These are phyloP conservation scores for Platygyra sinensis DNA, from an alignment of 64 coral and sea anemone species.

Conservation along the genomic window DNA sequence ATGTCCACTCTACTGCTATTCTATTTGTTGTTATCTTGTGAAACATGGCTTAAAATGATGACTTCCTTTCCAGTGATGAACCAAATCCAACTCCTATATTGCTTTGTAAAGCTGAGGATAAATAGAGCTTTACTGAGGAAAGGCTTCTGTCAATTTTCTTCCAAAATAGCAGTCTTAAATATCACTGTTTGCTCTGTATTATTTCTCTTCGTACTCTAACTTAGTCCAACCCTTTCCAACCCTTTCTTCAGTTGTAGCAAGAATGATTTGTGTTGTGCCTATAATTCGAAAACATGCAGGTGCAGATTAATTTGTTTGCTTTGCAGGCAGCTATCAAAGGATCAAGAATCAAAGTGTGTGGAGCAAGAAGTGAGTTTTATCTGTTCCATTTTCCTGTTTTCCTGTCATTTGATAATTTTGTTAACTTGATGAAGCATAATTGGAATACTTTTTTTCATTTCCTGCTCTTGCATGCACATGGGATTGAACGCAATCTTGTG, in stretches of 20 bases:
- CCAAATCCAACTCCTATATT: conserved; percentile 28
- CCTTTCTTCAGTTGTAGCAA: too few species aligned
- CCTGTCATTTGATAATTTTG: too few species aligned
- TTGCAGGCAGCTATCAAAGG: conserved; percentile 59
- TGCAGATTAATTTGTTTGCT: background rate
- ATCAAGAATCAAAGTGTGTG: conserved; percentile 48
- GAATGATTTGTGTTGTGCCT: background rate
- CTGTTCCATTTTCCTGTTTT: background rate
- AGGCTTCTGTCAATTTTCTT: background rate
- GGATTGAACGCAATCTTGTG: too few species aligned
- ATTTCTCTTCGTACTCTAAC: too few species aligned
- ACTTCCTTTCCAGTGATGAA: conserved; percentile 26
- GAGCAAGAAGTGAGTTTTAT: conserved; percentile 62
- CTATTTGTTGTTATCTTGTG: background rate
- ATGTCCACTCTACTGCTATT: background rate
- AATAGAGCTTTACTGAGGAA: conserved; percentile 35
- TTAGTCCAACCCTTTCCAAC: too few species aligned
- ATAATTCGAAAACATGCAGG: background rate
- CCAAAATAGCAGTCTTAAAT: background rate
- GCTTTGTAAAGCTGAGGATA: background rate
- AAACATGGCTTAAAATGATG: background rate
- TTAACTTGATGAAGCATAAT: too few species aligned
- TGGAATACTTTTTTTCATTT: too few species aligned
- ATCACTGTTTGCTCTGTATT: too few species aligned
- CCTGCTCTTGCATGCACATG: too few species aligned